Evolutionary conservation across 2,888 invertebrate species (phyloP).

Genomic region (Lasioglossum pauxillum): DNA sequence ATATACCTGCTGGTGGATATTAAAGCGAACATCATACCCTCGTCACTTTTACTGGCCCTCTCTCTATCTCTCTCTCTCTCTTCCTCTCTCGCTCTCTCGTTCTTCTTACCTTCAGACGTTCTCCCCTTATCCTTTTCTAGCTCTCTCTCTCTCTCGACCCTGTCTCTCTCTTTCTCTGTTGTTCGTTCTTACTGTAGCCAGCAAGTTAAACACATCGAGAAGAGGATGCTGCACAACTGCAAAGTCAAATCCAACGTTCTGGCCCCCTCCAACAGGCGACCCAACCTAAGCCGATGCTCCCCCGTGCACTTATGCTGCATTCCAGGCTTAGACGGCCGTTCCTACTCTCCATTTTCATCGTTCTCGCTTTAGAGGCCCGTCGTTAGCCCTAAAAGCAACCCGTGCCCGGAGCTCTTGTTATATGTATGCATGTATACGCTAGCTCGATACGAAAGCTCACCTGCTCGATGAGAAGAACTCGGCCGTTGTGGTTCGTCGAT

Average conservation of each 20-base stretch:
- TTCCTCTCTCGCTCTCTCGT: constrained; percentile 63
- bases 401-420: constrained; percentile 16
- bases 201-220: constrained; percentile 73
- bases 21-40: constrained; percentile 84
- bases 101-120: constrained; percentile 58
- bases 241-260: constrained; percentile 77
- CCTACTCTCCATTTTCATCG: constrained; percentile 64
- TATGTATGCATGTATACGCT: neutral
- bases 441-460: neutral
- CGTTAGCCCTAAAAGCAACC: constrained; percentile 66
- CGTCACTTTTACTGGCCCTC: constrained; percentile 81
- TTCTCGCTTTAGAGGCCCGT: constrained; percentile 64
- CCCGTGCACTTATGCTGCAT: constrained; percentile 72
- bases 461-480: constrained; percentile 22
- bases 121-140: constrained; percentile 41
- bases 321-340: constrained; percentile 74
- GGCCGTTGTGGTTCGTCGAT: neutral
- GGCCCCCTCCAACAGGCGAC: constrained; percentile 42
- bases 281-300: constrained; percentile 57
- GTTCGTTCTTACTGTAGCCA: constrained; percentile 56
- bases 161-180: constrained; percentile 39
- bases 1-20: constrained; percentile 83
- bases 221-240: constrained; percentile 75
- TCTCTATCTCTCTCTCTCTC: constrained; percentile 68
- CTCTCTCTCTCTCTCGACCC: constrained; percentile 33